Conservation (phyloP, 2,797 vertebrate species). For the Atherinosoma microstoma region DNA sequence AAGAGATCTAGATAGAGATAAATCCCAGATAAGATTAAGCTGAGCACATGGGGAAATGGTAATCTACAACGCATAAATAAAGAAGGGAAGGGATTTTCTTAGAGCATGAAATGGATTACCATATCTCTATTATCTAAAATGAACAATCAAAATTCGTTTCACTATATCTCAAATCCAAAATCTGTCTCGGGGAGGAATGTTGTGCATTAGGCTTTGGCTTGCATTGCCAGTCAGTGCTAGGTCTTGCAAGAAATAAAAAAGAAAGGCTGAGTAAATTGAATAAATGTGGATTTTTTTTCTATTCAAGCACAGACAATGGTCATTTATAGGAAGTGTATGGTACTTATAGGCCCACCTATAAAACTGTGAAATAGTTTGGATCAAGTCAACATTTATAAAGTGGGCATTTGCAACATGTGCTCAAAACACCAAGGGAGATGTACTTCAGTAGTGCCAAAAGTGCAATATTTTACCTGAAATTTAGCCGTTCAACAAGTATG, state of each 20-base stretch:
- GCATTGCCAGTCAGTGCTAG: not conserved
- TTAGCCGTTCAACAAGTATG: not conserved
- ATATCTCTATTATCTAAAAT: conserved; percentile 43
- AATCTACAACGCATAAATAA: conserved; percentile 37
- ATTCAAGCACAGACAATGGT: conserved; percentile 3
- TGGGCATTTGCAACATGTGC: not conserved
- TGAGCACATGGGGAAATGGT: conserved; percentile 29
- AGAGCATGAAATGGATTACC: conserved; percentile 42
- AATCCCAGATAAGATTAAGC: conserved; percentile 48
- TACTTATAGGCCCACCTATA: not conserved
- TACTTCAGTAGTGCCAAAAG: not conserved
- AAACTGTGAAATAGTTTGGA: not conserved
- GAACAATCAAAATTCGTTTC: conserved; percentile 35
- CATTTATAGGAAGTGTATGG: not conserved
- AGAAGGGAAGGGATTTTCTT: conserved; percentile 5
- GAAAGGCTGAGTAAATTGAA: not conserved
- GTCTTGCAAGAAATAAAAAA: conserved; percentile 13
- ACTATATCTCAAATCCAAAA: conserved; percentile 19
- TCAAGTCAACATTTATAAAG: not conserved
- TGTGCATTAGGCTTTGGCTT: conserved; percentile 5
- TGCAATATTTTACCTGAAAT: conserved; percentile 9
- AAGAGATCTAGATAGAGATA: conserved; percentile 49
- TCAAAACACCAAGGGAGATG: not conserved
- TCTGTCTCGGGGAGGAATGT: conserved; percentile 21
- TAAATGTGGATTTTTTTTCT: not conserved